Percentiles rank a stretch among this genome's conserved stretches.
phyloP scores from a whole-genome alignment of 2,797 vertebrate species.

The Paramormyrops hopkinsi region DNA sequence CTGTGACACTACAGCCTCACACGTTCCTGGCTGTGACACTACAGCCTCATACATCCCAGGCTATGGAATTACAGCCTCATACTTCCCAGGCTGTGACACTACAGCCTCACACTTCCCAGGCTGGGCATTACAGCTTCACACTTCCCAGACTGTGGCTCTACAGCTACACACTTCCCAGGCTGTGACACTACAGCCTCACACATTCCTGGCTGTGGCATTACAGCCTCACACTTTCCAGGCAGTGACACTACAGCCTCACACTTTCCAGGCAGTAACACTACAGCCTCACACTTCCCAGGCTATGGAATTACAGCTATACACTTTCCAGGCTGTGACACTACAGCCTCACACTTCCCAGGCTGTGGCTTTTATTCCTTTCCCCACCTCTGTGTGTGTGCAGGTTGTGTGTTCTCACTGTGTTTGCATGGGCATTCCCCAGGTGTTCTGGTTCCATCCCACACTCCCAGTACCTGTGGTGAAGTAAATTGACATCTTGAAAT shows the following conservation, averaged over 20 bases:
- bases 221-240: not conserved
- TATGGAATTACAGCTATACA: too few species aligned
- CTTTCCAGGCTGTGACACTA: not conserved
- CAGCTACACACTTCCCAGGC: not conserved
- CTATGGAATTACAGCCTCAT: not conserved
- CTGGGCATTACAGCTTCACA: not conserved
- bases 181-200: not conserved
- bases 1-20: not conserved
- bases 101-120: not conserved
- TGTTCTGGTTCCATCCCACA: not conserved
- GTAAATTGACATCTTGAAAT: not conserved
- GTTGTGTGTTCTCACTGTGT: not conserved
- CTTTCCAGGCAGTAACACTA: not conserved
- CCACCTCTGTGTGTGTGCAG: not conserved
- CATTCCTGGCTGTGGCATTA: not conserved
- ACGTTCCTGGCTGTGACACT: not conserved
- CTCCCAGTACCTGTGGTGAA: not conserved
- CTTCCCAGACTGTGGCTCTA: not conserved
- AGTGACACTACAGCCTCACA: not conserved
- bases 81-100: too few species aligned
- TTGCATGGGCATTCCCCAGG: not conserved
- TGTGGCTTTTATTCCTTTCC: not conserved
- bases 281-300: not conserved
- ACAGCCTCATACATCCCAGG: too few species aligned
- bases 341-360: not conserved